A percentile compares a stretch with the other conserved stretches of the same genome.
Conservation (phyloP, 2,888 invertebrate species). For the Cordilura impudica region DNA sequence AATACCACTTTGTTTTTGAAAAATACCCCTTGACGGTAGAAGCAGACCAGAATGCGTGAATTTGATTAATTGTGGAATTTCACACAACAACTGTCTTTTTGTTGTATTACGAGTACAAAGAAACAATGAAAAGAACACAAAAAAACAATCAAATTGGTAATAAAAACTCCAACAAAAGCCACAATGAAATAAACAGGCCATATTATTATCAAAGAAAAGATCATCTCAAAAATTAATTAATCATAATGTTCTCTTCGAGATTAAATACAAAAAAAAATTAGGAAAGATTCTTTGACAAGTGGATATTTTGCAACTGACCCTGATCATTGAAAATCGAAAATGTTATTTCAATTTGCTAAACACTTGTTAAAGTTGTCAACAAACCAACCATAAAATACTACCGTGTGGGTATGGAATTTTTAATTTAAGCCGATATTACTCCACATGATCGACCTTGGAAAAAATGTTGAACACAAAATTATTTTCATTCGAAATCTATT, state of each 20-base stretch:
- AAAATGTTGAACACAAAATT: neutral
- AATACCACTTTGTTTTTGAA: conserved; percentile 26
- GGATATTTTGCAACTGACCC: neutral
- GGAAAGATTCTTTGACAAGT: too few species aligned
- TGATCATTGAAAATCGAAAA: neutral
- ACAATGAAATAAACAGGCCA: conserved; percentile 4
- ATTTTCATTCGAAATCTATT: neutral
- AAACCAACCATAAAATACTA: conserved; percentile 32
- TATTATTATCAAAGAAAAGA: neutral
- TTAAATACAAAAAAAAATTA: too few species aligned
- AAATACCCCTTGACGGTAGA: conserved; percentile 22
- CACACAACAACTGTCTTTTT: conserved; percentile 74
- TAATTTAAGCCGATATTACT: neutral
- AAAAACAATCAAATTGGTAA: conserved; percentile 37
- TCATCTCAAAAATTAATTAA: conserved; percentile 38
- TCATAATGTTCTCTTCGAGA: conserved; percentile 1
- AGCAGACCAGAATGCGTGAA: conserved; percentile 67
- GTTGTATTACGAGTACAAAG: conserved; percentile 35
- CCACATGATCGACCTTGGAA: conserved; percentile 23
- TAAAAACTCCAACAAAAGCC: conserved; percentile 19
- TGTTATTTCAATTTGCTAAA: conserved; percentile 36
- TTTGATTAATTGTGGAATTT: conserved; percentile 78
- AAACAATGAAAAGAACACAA: conserved; percentile 2
- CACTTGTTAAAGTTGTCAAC: conserved; percentile 5
- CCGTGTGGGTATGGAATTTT: conserved; percentile 27